Evolutionary conservation across 2,888 invertebrate genomes (phyloP).

Genomic region (Punctoribates punctum): DNA sequence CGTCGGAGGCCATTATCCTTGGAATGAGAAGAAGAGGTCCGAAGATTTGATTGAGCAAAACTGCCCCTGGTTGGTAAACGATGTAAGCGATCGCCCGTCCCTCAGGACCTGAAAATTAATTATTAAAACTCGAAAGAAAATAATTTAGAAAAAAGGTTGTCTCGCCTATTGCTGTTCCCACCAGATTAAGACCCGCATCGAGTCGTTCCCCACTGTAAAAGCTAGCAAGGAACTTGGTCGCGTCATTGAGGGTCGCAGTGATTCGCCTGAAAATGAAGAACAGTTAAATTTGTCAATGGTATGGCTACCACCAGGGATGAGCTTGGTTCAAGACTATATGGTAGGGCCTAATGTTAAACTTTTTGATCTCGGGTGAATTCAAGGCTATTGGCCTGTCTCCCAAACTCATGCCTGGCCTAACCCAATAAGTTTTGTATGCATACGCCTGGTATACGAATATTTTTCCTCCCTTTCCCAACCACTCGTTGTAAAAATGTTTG

Average conservation of each 20-base stretch:
- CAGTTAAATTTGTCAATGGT: too few species aligned
- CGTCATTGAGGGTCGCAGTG: too few species aligned
- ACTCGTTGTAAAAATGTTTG: background rate
- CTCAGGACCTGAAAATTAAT: background rate
- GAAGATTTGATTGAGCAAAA: background rate
- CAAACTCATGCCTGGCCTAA: too few species aligned
- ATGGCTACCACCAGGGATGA: too few species aligned
- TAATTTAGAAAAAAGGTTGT: background rate
- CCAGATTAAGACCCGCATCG: too few species aligned
- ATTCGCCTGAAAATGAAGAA: too few species aligned
- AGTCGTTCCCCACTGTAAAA: too few species aligned
- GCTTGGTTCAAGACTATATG: too few species aligned
- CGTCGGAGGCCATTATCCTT: background rate
- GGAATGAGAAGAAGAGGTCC: background rate
- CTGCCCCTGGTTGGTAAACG: background rate
- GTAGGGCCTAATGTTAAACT: too few species aligned
- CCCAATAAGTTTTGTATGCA: background rate
- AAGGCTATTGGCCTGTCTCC: background rate
- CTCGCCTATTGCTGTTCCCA: too few species aligned
- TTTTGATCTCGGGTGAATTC: background rate
- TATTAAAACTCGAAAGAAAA: background rate
- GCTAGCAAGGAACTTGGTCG: too few species aligned
- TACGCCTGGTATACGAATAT: background rate
- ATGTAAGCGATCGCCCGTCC: background rate
- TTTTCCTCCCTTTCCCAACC: background rate